These are phyloP conservation scores for Fregetta grallaria DNA, from an alignment of 2,113 vertebrate genomes.

Conservation along the genomic window DNA sequence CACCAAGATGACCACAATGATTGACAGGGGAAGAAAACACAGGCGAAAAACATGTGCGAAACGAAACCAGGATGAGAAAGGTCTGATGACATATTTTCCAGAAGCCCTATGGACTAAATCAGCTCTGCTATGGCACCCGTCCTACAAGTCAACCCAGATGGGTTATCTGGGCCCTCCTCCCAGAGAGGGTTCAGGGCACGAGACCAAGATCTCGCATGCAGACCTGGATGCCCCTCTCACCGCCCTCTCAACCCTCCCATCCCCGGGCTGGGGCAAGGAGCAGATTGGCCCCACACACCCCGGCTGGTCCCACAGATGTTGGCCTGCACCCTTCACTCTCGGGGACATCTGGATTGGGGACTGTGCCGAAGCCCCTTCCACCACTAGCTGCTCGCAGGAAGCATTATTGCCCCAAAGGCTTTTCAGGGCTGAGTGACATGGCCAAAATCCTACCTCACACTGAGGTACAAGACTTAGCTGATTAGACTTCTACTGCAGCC, in stretches of 20 bases:
- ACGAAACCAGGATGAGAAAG: neutral
- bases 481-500: neutral
- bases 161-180: neutral
- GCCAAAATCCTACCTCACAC: neutral
- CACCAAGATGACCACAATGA: neutral
- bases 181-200: neutral
- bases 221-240: neutral
- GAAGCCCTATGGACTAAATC: neutral
- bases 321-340: neutral
- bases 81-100: neutral
- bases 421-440: neutral
- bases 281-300: rapidly evolving
- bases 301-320: rapidly evolving
- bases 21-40: neutral
- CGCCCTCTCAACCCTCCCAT: neutral
- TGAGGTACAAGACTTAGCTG: neutral
- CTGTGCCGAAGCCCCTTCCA: neutral
- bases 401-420: neutral
- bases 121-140: neutral
- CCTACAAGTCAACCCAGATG: neutral
- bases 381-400: neutral
- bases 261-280: rapidly evolving
- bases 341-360: neutral
- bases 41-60: neutral
- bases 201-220: neutral